Base-by-base conservation (phyloP, 2,888 invertebrate genomes). In the Xestia ashworthii region DNA sequence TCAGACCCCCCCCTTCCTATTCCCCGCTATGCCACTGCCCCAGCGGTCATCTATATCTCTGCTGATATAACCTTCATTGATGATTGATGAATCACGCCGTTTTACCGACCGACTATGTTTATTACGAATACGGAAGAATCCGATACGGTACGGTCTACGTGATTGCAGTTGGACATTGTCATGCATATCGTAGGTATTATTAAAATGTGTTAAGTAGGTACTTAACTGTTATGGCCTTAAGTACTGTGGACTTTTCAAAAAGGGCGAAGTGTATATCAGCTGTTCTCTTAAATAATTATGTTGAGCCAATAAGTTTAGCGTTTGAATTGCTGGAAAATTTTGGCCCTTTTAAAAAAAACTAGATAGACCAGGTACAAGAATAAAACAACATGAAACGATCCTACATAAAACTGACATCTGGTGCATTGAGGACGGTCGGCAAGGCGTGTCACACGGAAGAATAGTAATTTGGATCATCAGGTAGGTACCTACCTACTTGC, bases 391-490 rank as follows among this genome's bases (percentile, higher is more conserved):
- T 44, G 9, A 44, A 44, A 44, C 44, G 9, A 41, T 8, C 41
- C 41, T 41, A 41, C 41, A 8, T 41, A 41, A 60, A 32, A 32
- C 22, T 62, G 65, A 71, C 65, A 80, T 32, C 68, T 71, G 58
- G 55, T 38, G 65, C 25, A 73, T 65, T 64, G 50, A 73, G n/a
- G 62, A 86, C 84, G 82, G 76, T 84, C 82, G 76, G 80, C 48
- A 32, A 80, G 41, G 55, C 77, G 85, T 88, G 89, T 89, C 90
- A 89, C 88, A 90, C 90, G 91, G 92, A 92, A 92, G 91, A 92
- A 86, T 87, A 90, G 87, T 90, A 92, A 91, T 91, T 92, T 90
- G 89, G 90, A 90, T 88, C 88, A 58, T 58, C 19, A n/a, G n/a
- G 90, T 88, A n/a, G n/a, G n/a, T n/a, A n/a, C n/a, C n/a, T n/a